Evolutionary conservation across 2,888 invertebrate genomes (phyloP).

Genomic region (Hemithea aestivaria): DNA sequence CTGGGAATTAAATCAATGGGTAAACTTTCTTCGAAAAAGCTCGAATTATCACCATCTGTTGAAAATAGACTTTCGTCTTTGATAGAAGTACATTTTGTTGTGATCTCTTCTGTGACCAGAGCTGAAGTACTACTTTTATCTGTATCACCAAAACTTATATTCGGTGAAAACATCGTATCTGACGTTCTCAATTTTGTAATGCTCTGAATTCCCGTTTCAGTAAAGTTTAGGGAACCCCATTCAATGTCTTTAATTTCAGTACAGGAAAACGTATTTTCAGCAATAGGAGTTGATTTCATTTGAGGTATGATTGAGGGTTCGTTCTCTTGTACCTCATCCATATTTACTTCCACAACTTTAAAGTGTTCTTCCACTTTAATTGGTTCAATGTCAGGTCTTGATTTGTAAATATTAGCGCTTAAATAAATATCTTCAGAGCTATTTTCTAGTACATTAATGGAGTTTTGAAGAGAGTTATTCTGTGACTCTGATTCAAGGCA

Average conservation of each 20-base stretch:
- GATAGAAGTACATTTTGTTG: constrained; percentile 32
- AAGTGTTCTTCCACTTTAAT: background rate
- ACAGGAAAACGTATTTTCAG: constrained; percentile 5
- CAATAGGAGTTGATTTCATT: constrained; percentile 15
- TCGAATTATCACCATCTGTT: constrained; percentile 71
- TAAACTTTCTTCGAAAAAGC: constrained; percentile 80
- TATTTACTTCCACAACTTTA: background rate
- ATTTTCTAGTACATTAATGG: constrained; percentile 11
- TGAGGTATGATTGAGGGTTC: constrained; percentile 4
- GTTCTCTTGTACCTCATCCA: background rate
- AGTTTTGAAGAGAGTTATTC: constrained; percentile 2
- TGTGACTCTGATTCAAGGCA: constrained; percentile 1
- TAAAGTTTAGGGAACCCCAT: constrained; percentile 65
- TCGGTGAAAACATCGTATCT: constrained; percentile 53
- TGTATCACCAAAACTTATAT: constrained; percentile 55
- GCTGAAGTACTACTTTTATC: constrained; percentile 29
- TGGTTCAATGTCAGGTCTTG: constrained; percentile 3
- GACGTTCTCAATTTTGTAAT: constrained; percentile 46
- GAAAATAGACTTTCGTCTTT: constrained; percentile 68
- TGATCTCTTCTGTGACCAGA: constrained; percentile 18
- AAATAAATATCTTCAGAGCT: constrained; percentile 20
- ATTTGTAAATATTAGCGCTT: constrained; percentile 9
- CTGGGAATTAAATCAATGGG: constrained; percentile 72
- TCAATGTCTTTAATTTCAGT: constrained; percentile 38
- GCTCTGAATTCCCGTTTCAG: constrained; percentile 49